These are phyloP conservation scores for Morelia viridis DNA, from an alignment of 2,797 vertebrate genomes.

Conservation along the genomic window DNA sequence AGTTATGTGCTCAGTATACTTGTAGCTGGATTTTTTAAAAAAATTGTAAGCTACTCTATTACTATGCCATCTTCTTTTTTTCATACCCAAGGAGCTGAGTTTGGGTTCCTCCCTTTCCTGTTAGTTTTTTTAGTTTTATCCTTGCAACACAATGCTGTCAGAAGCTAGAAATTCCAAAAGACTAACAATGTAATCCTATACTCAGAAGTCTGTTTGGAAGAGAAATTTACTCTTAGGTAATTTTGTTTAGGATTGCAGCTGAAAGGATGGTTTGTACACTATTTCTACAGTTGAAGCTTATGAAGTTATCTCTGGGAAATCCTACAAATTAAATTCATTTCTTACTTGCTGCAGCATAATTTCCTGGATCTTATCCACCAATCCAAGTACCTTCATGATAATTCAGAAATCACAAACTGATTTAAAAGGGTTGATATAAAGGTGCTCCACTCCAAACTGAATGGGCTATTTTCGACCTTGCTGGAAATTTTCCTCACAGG, in stretches of 20 bases:
- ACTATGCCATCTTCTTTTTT: accelerated
- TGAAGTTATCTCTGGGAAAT: not conserved
- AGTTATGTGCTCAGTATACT: not conserved
- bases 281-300: not conserved
- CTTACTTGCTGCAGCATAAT: not conserved
- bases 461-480: not conserved
- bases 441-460: not conserved
- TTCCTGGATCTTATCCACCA: not conserved
- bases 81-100: not conserved
- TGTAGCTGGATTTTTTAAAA: not conserved
- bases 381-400: not conserved
- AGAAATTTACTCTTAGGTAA: not conserved
- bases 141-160: conserved; percentile 4
- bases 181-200: not conserved
- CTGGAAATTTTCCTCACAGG: not conserved
- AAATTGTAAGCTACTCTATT: not conserved
- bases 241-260: not conserved
- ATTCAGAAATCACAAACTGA: not conserved
- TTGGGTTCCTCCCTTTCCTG: not conserved
- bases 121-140: not conserved
- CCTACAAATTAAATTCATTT: not conserved
- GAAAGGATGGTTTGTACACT: not conserved
- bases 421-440: not conserved
- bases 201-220: not conserved
- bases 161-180: accelerated